Conservation (phyloP, 2,113 vertebrate genomes). For the Siniperca knerii region DNA sequence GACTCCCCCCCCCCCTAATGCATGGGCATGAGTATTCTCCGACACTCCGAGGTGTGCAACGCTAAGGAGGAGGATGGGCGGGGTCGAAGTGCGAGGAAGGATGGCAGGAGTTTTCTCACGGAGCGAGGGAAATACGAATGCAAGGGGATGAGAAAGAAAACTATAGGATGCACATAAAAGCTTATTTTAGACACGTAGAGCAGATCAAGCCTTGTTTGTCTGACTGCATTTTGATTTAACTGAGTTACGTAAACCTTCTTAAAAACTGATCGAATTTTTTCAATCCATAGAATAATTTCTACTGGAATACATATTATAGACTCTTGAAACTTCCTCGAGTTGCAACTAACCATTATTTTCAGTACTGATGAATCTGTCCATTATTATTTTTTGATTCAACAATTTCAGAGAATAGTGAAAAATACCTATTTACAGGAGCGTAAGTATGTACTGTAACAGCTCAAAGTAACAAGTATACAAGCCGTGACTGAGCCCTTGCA, state of each 20-base stretch:
- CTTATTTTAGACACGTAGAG: not conserved
- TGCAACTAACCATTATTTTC: not conserved
- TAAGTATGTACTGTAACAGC: fast-evolving
- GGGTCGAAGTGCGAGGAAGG: slow-evolving; percentile 16
- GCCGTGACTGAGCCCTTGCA: slow-evolving; percentile 31
- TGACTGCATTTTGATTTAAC: not conserved
- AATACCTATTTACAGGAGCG: not conserved
- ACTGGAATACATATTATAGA: not conserved
- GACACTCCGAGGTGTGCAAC: slow-evolving; percentile 60
- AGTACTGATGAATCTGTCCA: not conserved
- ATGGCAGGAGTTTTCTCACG: slow-evolving; percentile 47
- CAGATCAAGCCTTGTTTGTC: no score
- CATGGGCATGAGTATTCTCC: slow-evolving; percentile 81
- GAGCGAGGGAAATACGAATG: not conserved
- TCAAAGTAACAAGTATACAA: not conserved
- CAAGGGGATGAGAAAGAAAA: not conserved
- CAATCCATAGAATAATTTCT: not conserved
- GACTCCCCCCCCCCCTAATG: slow-evolving; percentile 67
- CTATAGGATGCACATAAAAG: not conserved
- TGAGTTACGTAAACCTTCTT: not conserved
- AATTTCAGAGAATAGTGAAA: not conserved
- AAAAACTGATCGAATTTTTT: not conserved
- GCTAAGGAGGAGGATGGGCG: slow-evolving; percentile 20
- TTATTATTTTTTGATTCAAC: not conserved
- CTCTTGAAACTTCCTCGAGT: not conserved